Conservation (phyloP, 2,888 invertebrate species). For the Agrotis ipsilon region DNA sequence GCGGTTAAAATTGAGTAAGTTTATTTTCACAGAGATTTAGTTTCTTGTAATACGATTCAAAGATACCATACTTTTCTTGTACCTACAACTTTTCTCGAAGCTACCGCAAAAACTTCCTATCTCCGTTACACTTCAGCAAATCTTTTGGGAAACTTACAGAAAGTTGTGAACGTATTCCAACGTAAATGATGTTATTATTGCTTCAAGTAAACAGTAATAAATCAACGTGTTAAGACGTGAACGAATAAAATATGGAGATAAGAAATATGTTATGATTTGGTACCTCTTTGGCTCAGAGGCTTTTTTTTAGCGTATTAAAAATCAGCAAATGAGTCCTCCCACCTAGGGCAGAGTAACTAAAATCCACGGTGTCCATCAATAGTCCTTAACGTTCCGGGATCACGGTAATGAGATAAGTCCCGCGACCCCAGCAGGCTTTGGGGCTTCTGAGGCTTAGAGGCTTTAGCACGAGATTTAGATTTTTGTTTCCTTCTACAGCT, state of each 20-base stretch:
- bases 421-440: too few relatives aligned
- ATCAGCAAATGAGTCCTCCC: too few relatives aligned
- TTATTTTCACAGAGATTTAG: not conserved
- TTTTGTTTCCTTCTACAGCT: too few relatives aligned
- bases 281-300: too few relatives aligned
- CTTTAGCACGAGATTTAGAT: too few relatives aligned
- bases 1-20: not conserved
- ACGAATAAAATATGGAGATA: slow-evolving; percentile 5
- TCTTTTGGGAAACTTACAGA: not conserved
- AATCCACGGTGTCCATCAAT: too few relatives aligned
- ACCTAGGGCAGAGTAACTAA: too few relatives aligned
- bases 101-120: slow-evolving; percentile 4
- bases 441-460: too few relatives aligned
- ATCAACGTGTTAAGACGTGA: slow-evolving; percentile 20
- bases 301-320: too few relatives aligned
- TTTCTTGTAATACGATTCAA: not conserved
- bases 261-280: too few relatives aligned
- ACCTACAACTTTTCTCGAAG: not conserved
- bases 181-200: slow-evolving; percentile 14
- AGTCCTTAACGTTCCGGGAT: too few relatives aligned
- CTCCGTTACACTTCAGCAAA: not conserved
- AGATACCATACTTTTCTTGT: not conserved
- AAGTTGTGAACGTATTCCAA: slow-evolving; percentile 3
- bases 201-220: slow-evolving; percentile 24
- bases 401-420: too few relatives aligned